Evolutionary conservation across 2,888 invertebrate genomes (phyloP).

Genomic region (Arge pagana): DNA sequence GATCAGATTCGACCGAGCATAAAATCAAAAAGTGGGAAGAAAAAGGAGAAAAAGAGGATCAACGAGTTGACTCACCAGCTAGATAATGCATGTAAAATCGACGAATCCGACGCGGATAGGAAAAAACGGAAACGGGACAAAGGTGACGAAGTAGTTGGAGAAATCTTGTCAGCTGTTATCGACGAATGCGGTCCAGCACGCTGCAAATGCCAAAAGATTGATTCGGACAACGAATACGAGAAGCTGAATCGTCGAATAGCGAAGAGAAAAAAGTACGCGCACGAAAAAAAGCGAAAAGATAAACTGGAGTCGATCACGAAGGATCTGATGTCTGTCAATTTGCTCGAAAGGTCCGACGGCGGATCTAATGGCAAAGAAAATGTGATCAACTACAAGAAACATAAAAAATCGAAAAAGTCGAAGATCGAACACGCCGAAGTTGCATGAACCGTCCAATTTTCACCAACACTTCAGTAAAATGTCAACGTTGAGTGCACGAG

Average conservation of each 20-base stretch:
- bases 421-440: too few relatives aligned
- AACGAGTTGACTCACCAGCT: constrained; percentile 36
- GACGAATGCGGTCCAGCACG: background rate
- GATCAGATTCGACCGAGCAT: constrained; percentile 1
- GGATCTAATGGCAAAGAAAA: too few relatives aligned
- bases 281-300: constrained; percentile 19
- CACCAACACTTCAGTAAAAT: too few relatives aligned
- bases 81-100: constrained; percentile 32
- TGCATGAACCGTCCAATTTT: too few relatives aligned
- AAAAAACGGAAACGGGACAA: constrained; percentile 14
- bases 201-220: background rate
- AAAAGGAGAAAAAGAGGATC: constrained; percentile 32
- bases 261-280: constrained; percentile 23
- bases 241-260: constrained; percentile 28
- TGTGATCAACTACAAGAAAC: too few relatives aligned
- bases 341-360: constrained; percentile 1
- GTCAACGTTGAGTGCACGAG: too few relatives aligned
- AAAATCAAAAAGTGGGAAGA: constrained; percentile 29
- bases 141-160: background rate
- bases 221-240: constrained; percentile 21
- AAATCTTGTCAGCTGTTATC: background rate
- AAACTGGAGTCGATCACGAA: constrained; percentile 28
- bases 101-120: constrained; percentile 20
- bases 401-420: too few relatives aligned
- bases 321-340: constrained; percentile 27